Evolutionary conservation across 2,113 vertebrate species (phyloP).

Genomic region (Panurus biarmicus): DNA sequence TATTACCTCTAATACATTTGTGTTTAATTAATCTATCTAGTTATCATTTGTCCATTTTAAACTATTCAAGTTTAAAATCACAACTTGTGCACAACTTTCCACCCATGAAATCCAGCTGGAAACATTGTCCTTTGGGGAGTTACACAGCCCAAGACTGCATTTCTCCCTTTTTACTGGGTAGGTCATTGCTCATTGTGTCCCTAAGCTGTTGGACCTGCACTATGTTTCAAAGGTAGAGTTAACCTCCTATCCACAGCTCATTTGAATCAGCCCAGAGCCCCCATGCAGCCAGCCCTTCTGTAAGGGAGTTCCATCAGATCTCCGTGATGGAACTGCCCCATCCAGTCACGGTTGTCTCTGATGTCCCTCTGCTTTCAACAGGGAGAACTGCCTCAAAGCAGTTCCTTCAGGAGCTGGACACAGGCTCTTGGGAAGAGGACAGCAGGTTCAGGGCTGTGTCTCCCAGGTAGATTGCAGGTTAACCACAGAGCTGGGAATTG

Average conservation of each 20-base stretch:
- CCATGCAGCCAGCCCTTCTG: not conserved
- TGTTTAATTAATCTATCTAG: not conserved
- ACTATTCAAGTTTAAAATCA: not conserved
- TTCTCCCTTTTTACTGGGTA: not conserved
- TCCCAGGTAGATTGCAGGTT: not conserved
- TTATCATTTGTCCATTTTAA: not conserved
- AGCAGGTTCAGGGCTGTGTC: accelerated
- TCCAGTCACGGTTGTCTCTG: not conserved
- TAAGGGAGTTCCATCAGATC: not conserved
- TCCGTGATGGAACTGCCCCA: not conserved
- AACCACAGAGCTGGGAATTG: not conserved
- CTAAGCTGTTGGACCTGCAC: not conserved
- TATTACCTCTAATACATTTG: not conserved
- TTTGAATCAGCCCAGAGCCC: not conserved
- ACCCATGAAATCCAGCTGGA: not conserved
- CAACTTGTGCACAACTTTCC: not conserved
- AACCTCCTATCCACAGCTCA: not conserved
- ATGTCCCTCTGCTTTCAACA: not conserved
- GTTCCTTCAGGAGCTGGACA: not conserved
- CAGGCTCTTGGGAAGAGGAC: not conserved
- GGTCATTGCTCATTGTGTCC: not conserved
- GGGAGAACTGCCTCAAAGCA: not conserved
- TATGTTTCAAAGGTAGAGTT: not conserved
- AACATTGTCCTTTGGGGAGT: not conserved
- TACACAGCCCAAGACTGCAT: not conserved